Evolutionary conservation across 1,140 invertebrate genomes (phyloP), one percentile per base, ranked within the genome.

Genomic region (Neotoxoptera formosana): DNA sequence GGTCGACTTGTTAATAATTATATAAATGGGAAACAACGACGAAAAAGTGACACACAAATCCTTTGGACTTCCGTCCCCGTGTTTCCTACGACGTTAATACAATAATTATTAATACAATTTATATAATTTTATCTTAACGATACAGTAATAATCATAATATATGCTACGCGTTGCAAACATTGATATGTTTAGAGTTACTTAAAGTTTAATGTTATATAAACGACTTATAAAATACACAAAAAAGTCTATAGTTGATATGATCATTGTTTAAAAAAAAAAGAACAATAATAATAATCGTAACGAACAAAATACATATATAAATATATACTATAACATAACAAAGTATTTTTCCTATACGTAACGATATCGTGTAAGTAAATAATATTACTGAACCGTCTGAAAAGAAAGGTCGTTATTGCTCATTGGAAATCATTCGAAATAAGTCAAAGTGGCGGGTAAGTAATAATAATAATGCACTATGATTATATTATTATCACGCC

Each of bases 241-340:
- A 88, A 89, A 89, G 87, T 89, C 87, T 89, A 53, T 53, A 53
- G 6, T 89, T 56, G 87, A 89, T 89, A 89, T 89, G 87, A 36
- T 36, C 87, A 34, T 53, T 76, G n/a, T 76, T 76, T 67, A 84
- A 47, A 86, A 86, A 14, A 47, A 48, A 47, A 86, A 48, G 23
- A 87, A 87, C 45, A 17, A 47, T 76, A 87, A 87, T 30, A n/a
- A 76, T 76, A 87, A 87, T 14, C 11, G 30, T 47, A 87, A n/a
- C 84, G 11, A 86, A 25, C 41, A 86, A 30, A 86, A 86, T 47
- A 47, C 23, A 47, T 87, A 84, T 25, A n/a, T 87, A 84, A 84
- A 84, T 84, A 84, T 36, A 84, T 84, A 76, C 60, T 84, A 41
- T 84, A 84, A 41, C 36, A 84, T 84, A 25, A 41, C 36, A 25